Evolutionary conservation across 1,140 invertebrate species (phyloP).

Genomic region (Papilio glaucus): DNA sequence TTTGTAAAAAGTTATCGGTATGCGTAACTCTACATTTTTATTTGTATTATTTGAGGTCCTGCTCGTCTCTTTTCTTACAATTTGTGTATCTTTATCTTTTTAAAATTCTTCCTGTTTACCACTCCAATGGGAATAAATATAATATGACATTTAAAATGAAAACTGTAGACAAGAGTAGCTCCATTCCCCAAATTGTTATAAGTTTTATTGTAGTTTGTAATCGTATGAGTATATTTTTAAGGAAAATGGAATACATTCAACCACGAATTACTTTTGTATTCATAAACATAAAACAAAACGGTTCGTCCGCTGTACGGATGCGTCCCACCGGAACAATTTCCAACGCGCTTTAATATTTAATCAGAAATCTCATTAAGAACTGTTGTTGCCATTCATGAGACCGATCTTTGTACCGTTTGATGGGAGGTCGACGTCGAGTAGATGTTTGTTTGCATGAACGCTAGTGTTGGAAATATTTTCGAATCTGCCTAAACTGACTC

Average conservation of each 20-base stretch:
- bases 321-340: conserved; percentile 7
- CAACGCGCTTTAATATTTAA: conserved; percentile 20
- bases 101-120: not conserved
- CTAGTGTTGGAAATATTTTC: too few relatives aligned
- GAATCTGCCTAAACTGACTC: too few relatives aligned
- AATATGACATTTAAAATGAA: not conserved
- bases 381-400: too few relatives aligned
- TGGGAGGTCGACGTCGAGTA: too few relatives aligned
- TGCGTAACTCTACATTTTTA: too few relatives aligned
- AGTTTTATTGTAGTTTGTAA: not conserved
- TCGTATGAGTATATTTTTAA: not conserved
- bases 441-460: too few relatives aligned
- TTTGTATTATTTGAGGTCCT: too few relatives aligned
- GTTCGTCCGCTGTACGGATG: not conserved
- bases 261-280: conserved; percentile 11
- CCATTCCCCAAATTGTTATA: not conserved
- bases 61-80: too few relatives aligned
- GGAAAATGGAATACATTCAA: not conserved
- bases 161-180: not conserved
- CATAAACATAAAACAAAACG: conserved; percentile 23
- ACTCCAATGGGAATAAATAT: not conserved
- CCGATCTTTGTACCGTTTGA: too few relatives aligned
- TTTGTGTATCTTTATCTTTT: too few relatives aligned
- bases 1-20: too few relatives aligned
- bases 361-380: conserved; percentile 19